Evolutionary conservation across 2,797 vertebrate genomes (phyloP).

Genomic region (Atherinosoma microstoma): DNA sequence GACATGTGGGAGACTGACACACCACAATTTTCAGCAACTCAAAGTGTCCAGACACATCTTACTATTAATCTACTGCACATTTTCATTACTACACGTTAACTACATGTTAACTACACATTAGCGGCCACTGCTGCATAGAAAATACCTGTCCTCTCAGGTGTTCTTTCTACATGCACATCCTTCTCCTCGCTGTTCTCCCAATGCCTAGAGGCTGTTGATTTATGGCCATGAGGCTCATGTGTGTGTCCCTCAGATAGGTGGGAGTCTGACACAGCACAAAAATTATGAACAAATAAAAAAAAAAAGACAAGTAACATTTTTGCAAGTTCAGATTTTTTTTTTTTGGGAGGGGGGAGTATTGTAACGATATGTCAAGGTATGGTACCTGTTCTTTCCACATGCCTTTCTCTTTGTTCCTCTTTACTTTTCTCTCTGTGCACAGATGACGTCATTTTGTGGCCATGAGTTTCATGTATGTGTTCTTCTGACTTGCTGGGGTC

Average conservation of each 20-base stretch:
- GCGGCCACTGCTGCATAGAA: background rate
- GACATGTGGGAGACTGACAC: constrained; percentile 25
- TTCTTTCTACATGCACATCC: constrained; percentile 5
- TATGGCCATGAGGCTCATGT: constrained; percentile 19
- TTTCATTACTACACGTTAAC: background rate
- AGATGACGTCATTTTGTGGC: constrained; percentile 22
- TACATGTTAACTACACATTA: background rate
- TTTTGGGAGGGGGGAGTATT: background rate
- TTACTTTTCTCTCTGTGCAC: constrained; percentile 16
- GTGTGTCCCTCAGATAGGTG: constrained; percentile 24
- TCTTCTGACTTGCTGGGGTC: constrained; percentile 26
- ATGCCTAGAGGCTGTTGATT: constrained; percentile 22
- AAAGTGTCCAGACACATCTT: background rate
- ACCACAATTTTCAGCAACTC: constrained; percentile 1
- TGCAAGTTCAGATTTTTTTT: background rate
- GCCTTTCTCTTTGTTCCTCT: constrained; percentile 6
- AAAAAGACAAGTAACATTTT: background rate
- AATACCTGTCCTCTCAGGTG: constrained; percentile 44
- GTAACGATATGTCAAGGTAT: too few species aligned
- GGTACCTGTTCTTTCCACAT: constrained; percentile 5
- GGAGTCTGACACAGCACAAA: constrained; percentile 27
- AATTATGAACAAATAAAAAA: constrained; percentile 3
- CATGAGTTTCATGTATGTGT: constrained; percentile 16
- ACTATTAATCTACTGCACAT: background rate
- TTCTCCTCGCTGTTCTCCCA: constrained; percentile 11